Base-by-base conservation (phyloP, 2,888 invertebrate genomes). In the Lydus trimaculatus region DNA sequence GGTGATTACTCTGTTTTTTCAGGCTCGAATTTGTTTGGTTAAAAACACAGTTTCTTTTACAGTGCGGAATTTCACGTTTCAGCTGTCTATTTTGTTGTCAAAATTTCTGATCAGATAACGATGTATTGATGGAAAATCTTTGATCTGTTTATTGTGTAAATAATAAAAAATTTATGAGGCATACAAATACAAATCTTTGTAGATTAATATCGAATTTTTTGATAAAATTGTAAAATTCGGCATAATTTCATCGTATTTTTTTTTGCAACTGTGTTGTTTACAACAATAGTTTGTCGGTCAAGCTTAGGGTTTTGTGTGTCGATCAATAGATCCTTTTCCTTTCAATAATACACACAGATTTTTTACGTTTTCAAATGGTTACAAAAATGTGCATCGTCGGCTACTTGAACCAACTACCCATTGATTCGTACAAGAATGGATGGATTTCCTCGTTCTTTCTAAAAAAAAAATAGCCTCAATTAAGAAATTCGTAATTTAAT, bases 301-400 rank as follows among this genome's bases (percentile, higher is more conserved):
- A 56, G 11, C 11, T 56, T 56, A 1, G 56, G 56, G 7, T 23
- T 56, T 56, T 56, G 48, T 56, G 23, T 56, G 43, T 43, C 17
- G n/a, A 43, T 69, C 43, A 65, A 69, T 69, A 58, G 68, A 62
- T 69, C 64, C 17, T 20, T 60, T 60, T 60, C 65, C 61, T 65
- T 69, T 69, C 62, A 69, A 61, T 36, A 36, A n/a, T n/a, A n/a
- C n/a, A n/a, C 2, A 23, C 7, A 58, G 65, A 48, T 65, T 66
- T 69, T 69, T 25, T 63, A 64, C 58, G 58, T 65, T 69, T 77
- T 79, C 76, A 78, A 74, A 73, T 72, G 72, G 68, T 77, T 76
- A 77, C 76, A 81, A 82, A 84, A 84, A 83, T 82, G 82, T 81
- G 80, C 83, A 84, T 82, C 83, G 81, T 82, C 83, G 81, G 74